phyloP scores from a whole-genome alignment of 2,888 invertebrate species.

The Agrotis puta region DNA sequence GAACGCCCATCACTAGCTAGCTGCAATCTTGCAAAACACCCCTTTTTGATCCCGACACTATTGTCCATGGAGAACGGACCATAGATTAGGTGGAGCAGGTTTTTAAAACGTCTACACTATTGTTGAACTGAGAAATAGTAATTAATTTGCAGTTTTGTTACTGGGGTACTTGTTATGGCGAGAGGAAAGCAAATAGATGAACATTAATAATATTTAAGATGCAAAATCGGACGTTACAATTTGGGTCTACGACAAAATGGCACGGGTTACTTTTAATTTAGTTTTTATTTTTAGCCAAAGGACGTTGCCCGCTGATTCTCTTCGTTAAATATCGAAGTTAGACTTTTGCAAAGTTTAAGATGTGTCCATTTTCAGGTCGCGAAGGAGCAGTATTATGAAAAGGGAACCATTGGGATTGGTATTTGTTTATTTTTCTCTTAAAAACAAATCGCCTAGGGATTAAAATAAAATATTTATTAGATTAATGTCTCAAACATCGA shows the following conservation, averaged over 20 bases:
- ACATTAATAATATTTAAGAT: no score
- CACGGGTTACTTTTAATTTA: background rate
- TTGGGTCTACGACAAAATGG: background rate
- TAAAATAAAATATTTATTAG: background rate
- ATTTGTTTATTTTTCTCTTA: background rate
- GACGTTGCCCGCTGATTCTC: background rate
- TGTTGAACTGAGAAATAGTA: constrained; percentile 56
- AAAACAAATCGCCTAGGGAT: background rate
- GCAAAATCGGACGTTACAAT: background rate
- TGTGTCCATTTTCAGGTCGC: constrained; percentile 30
- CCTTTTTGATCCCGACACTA: constrained; percentile 52
- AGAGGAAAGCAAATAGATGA: constrained; percentile 3
- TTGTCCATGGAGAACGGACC: constrained; percentile 56
- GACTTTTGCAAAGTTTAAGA: background rate
- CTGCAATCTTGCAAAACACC: constrained; percentile 63
- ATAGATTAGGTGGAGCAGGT: constrained; percentile 64
- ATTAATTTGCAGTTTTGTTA: constrained; percentile 61
- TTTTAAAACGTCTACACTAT: constrained; percentile 61
- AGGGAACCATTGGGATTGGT: constrained; percentile 28
- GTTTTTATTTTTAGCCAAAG: background rate
- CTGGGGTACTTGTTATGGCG: background rate
- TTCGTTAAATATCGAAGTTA: background rate
- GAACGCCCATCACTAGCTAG: constrained; percentile 46
- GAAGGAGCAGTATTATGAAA: constrained; percentile 12
- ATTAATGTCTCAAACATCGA: background rate